Base-by-base conservation (phyloP, 2,113 vertebrate species). In the Hypomesus transpacificus region DNA sequence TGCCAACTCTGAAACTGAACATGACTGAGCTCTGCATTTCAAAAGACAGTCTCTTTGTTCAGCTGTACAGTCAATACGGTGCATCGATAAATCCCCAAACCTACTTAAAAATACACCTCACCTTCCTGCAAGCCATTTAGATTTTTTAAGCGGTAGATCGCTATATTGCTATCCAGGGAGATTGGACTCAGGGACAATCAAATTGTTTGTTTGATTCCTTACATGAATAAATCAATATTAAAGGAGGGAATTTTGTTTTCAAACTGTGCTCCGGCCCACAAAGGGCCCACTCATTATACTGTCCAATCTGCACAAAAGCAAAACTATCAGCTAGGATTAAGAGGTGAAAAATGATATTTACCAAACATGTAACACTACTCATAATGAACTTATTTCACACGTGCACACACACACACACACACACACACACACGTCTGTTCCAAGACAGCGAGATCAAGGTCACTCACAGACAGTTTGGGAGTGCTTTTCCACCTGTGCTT, bases 401-500 rank as follows among this genome's bases (percentile, higher is more conserved):
- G 21, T 13, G 50, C 64, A 64, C 74, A 78, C 62, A 73, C 13
- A 21, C 46, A 24, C 34, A n/a, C n/a, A 51, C 63, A 66, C 63
- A 66, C 63, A 66, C 39, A 21, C 0, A 66, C 39, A 20, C 34
- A 46, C 9, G 53, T 61, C 22, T 63, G 17, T 63, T 63, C 26
- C 60, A 1, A 34, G 24, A 8, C 14, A 17, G 24, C 31, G 3
- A 28, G 73, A 71, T 77, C 70, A 75, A 75, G 70, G 70, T 31
- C 65, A 77, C 76, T 84, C 81, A 71, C 66, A 75, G 31, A 34
- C 72, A 64, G 70, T 73, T 52, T 57, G 71, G 13, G 69, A 76
- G 69, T 87, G 77, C 84, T 85, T 85, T 85, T 82, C 68, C 89
- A 88, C 88, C 88, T 89, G 87, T 79, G 80, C 63, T 70, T 34